These are phyloP conservation scores for Urocynchramus pylzowi DNA, from an alignment of 2,113 vertebrate genomes.

Conservation along the genomic window DNA sequence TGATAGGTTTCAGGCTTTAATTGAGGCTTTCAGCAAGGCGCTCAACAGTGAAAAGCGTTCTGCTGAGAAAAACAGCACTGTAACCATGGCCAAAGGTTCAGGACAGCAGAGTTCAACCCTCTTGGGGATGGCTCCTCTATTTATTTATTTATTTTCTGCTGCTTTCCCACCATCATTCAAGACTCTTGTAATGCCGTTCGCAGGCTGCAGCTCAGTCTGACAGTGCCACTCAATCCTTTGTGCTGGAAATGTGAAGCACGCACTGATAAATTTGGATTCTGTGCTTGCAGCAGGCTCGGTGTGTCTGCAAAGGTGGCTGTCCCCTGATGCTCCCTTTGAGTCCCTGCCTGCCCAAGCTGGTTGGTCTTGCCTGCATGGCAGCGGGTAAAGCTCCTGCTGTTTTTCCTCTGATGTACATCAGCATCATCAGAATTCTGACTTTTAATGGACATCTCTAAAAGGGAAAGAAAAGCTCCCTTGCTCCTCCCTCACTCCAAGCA, in stretches of 20 bases:
- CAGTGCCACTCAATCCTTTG: not conserved
- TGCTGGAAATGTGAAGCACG: not conserved
- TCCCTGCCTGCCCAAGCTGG: not conserved
- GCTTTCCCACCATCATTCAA: constrained; percentile 29
- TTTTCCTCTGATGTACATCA: not conserved
- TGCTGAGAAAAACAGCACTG: constrained; percentile 33
- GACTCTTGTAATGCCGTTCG: not conserved
- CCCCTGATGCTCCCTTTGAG: not conserved
- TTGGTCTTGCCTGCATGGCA: not conserved
- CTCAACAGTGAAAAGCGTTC: constrained; percentile 16
- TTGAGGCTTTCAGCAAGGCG: constrained; percentile 52
- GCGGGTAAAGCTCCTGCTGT: not conserved
- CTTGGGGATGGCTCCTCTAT: not conserved
- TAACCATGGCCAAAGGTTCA: constrained; percentile 54
- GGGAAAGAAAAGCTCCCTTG: not conserved
- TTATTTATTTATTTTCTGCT: constrained; percentile 15
- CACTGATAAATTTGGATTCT: not conserved
- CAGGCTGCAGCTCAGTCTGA: not conserved
- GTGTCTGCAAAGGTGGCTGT: not conserved
- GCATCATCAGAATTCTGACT: not conserved
- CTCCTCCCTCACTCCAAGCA: not conserved
- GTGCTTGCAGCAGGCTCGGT: not conserved
- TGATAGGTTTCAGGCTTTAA: constrained; percentile 59
- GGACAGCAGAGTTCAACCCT: constrained; percentile 43
- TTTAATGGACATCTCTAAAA: not conserved